phyloP scores from a whole-genome alignment of 2,888 invertebrate genomes.

The Brachyptera risi region DNA sequence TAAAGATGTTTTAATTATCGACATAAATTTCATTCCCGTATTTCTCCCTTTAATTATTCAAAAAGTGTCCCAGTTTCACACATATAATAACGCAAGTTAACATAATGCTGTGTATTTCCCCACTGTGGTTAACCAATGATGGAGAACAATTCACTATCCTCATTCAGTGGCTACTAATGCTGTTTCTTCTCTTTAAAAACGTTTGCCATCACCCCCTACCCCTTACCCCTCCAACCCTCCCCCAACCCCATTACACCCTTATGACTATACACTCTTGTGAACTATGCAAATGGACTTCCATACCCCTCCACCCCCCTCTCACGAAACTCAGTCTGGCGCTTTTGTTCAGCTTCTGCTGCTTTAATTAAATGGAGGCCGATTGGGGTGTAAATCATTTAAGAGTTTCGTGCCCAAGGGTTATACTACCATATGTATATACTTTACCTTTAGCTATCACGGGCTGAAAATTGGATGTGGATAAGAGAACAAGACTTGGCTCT shows the following conservation, averaged over 20 bases:
- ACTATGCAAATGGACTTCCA: conserved; percentile 28
- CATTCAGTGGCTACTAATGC: conserved; percentile 11
- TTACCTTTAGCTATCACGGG: no score
- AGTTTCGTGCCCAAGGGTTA: conserved; percentile 21
- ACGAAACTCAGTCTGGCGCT: conserved; percentile 12
- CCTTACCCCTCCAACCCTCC: no score
- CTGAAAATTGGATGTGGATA: no score
- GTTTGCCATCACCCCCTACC: conserved; percentile 3
- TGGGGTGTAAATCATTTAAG: conserved; percentile 31
- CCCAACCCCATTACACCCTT: not conserved
- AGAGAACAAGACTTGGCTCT: no score
- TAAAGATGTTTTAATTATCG: no score
- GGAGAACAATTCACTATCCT: conserved; percentile 14
- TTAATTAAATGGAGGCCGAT: conserved; percentile 30
- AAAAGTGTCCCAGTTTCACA: no score
- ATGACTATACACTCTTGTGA: conserved; percentile 27
- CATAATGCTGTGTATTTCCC: conserved; percentile 1
- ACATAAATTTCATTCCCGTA: no score
- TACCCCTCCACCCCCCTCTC: not conserved
- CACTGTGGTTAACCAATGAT: conserved; percentile 13
- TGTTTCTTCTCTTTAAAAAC: conserved; percentile 15
- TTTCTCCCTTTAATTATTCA: no score
- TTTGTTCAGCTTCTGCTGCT: conserved; percentile 26
- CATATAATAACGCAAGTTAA: no score
- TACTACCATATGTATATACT: conserved; percentile 18